These are phyloP conservation scores for Morone saxatilis DNA, from an alignment of 2,113 vertebrate species.

Conservation along the genomic window DNA sequence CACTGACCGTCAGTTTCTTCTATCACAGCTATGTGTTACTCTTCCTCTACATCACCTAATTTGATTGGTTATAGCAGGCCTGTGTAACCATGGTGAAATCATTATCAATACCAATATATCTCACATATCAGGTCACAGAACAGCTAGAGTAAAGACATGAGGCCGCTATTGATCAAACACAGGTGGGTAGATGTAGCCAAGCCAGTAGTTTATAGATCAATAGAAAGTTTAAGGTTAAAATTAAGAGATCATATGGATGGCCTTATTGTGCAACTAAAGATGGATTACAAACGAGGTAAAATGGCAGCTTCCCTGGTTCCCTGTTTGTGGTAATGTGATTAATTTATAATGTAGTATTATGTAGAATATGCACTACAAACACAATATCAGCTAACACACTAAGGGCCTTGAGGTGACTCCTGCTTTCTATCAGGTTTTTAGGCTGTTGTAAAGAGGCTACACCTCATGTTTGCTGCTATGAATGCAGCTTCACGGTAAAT, in stretches of 20 bases:
- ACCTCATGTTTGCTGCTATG: background rate
- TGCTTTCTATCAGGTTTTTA: no score
- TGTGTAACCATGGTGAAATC: background rate
- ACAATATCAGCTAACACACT: no score
- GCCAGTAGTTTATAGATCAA: no score
- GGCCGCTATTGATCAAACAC: background rate
- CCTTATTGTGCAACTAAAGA: background rate
- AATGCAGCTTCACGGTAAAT: background rate
- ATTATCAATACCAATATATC: background rate
- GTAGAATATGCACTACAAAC: no score
- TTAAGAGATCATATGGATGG: background rate
- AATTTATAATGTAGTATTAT: no score
- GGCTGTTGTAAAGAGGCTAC: background rate
- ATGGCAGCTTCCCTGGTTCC: no score
- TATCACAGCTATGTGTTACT: background rate
- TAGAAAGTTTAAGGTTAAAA: background rate
- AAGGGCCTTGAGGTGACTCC: no score
- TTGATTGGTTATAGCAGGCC: background rate
- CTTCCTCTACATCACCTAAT: background rate
- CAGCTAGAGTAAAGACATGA: background rate
- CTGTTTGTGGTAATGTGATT: no score
- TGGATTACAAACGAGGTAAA: background rate
- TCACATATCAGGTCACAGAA: background rate
- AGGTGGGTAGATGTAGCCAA: background rate
- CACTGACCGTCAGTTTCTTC: background rate